Evolutionary conservation across 1,140 invertebrate species (phyloP), one percentile per base, ranked within the genome.

Genomic region (Phortica variegata): DNA sequence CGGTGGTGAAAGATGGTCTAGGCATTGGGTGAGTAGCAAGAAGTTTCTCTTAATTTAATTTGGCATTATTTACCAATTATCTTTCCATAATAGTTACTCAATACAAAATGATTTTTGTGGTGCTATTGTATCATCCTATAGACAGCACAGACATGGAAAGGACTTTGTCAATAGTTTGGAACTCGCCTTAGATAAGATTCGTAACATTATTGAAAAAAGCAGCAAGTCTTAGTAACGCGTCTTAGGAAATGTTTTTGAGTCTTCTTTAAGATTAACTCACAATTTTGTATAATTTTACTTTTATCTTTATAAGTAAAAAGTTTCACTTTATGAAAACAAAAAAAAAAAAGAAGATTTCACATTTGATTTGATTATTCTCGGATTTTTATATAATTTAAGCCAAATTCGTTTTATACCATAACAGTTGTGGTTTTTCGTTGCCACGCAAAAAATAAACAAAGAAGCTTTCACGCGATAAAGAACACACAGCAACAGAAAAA

Each of bases 1-100:
- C 96, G 6, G 94, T 97, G 12, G 85, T 91, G 2, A 76, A 80
- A 17, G 85, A 98, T 82, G 96, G 96, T 0, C 90, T 88, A 77
- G 96, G 96, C 36, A 85, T 98, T 53, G 93, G 84, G 84, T 93
- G 82, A 82, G 81, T 23, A 77, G 6, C 4, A 32, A 29, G 13
- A 29, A 13, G 9, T 34, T 4, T 37, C 9, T n/a, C 19, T 19
- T 34, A 13, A 49, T 23, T 13, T 40, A 16, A 50, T 42, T 56
- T 51, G 38, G n/a, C 36, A 36, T 16, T 38, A 19, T 29, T 2
- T 33, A 23, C 5, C 29, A 16, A 43, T 19, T 31, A 21, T 36
- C 34, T 38, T 54, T 60, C 42, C 60, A 57, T 77, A 81, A 40
- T 66, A 87, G 85, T 47, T 89, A 90, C 65, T 82, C 81, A 26